These are phyloP conservation scores for Leptinotarsa lineolata DNA, from an alignment of 1,140 invertebrate genomes.

Conservation along the genomic window DNA sequence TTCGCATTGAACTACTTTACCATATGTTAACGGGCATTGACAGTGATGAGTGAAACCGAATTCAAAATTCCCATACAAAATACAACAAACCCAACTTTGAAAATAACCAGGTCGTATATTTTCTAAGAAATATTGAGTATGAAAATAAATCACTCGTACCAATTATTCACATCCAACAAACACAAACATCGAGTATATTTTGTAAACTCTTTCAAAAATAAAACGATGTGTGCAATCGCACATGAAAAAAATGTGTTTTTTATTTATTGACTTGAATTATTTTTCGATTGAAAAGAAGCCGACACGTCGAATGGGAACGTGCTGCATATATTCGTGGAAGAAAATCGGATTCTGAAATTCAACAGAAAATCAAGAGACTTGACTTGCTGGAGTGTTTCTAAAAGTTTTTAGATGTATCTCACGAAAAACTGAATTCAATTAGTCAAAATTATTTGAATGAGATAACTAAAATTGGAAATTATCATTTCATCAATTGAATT, in stretches of 20 bases:
- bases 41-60: background rate
- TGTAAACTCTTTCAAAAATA: conserved; percentile 2
- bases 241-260: background rate
- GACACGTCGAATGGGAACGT: too few species aligned
- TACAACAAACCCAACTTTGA: background rate
- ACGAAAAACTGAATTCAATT: too few species aligned
- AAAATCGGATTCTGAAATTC: too few species aligned
- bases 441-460: too few species aligned
- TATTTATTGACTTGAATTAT: too few species aligned
- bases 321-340: too few species aligned
- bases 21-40: background rate
- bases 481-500: too few species aligned
- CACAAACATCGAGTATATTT: background rate
- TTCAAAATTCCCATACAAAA: background rate
- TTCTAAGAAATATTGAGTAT: background rate
- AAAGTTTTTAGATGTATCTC: too few species aligned
- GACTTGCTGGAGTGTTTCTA: too few species aligned
- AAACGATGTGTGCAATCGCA: background rate
- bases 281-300: too few species aligned
- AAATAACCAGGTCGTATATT: background rate
- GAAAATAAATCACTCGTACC: background rate
- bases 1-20: background rate
- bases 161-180: conserved; percentile 6
- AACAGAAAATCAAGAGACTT: too few species aligned
- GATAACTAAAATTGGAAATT: too few species aligned